These are phyloP conservation scores for Horisme vitalbata DNA, from an alignment of 2,888 invertebrate genomes.

Conservation along the genomic window DNA sequence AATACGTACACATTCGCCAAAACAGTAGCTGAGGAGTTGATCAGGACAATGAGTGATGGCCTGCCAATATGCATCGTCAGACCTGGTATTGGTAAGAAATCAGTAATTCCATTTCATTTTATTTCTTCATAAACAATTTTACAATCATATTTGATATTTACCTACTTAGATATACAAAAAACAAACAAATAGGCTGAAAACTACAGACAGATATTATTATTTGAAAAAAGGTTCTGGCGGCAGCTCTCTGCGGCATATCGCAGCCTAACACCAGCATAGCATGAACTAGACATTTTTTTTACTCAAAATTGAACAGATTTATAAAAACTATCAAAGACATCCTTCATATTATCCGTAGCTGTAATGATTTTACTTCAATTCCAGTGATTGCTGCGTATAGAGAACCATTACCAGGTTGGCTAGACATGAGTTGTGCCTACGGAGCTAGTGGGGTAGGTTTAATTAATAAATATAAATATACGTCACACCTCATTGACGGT, in stretches of 20 bases:
- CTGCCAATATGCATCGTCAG: constrained; percentile 15
- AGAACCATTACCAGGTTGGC: constrained; percentile 15
- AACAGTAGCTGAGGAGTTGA: constrained; percentile 6
- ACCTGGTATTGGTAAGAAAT: constrained; percentile 12
- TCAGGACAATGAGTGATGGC: constrained; percentile 6
- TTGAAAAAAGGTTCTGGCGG: too few relatives aligned
- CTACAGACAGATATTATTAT: too few relatives aligned
- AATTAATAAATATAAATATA: not conserved
- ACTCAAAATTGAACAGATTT: too few relatives aligned
- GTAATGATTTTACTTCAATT: too few relatives aligned
- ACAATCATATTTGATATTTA: too few relatives aligned
- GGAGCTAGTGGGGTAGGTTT: constrained; percentile 14
- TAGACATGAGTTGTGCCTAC: constrained; percentile 10
- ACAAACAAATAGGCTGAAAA: too few relatives aligned
- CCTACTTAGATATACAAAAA: too few relatives aligned
- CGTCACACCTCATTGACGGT: not conserved
- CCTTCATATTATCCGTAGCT: too few relatives aligned
- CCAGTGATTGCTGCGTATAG: constrained; percentile 10
- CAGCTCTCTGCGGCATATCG: too few relatives aligned
- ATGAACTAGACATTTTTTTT: too few relatives aligned
- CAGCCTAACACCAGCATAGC: too few relatives aligned
- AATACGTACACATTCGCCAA: constrained; percentile 17
- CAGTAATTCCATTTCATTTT: not conserved
- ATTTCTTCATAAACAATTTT: not conserved
- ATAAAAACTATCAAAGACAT: too few relatives aligned